phyloP scores from a whole-genome alignment of 2,888 invertebrate species.

The Amphiduros pacificus region DNA sequence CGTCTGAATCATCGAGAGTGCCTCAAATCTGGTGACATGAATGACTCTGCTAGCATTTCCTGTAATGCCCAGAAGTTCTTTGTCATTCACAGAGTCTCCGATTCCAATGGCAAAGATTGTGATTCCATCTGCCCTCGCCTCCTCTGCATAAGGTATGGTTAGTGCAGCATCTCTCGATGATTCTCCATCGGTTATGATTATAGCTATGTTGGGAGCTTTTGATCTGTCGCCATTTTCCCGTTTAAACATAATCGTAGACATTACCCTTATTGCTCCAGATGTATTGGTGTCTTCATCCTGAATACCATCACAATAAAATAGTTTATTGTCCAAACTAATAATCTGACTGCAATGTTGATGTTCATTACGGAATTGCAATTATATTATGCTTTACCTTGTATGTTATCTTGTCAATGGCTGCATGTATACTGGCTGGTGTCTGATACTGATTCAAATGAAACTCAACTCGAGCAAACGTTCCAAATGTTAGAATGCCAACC shows the following conservation, averaged over 20 bases:
- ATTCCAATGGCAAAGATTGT: slow-evolving; percentile 25
- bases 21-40: slow-evolving; percentile 36
- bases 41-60: slow-evolving; percentile 39
- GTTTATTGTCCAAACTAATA: no score
- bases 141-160: slow-evolving; percentile 43
- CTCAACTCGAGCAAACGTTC: neutral
- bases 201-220: slow-evolving; percentile 12
- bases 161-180: slow-evolving; percentile 43
- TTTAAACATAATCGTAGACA: slow-evolving; percentile 5
- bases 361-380: no score
- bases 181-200: slow-evolving; percentile 43
- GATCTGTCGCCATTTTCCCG: neutral
- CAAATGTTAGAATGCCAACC: neutral
- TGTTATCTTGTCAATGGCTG: neutral
- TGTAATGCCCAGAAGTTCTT: slow-evolving; percentile 36
- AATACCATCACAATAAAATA: no score
- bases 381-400: no score
- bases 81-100: slow-evolving; percentile 16
- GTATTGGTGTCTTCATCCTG: neutral
- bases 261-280: neutral
- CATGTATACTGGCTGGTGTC: neutral
- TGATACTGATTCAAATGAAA: neutral
- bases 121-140: slow-evolving; percentile 13
- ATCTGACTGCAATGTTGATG: no score
- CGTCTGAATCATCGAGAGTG: slow-evolving; percentile 33